Evolutionary conservation across 2,888 invertebrate species (phyloP).

Genomic region (Ypsolopha sequella): DNA sequence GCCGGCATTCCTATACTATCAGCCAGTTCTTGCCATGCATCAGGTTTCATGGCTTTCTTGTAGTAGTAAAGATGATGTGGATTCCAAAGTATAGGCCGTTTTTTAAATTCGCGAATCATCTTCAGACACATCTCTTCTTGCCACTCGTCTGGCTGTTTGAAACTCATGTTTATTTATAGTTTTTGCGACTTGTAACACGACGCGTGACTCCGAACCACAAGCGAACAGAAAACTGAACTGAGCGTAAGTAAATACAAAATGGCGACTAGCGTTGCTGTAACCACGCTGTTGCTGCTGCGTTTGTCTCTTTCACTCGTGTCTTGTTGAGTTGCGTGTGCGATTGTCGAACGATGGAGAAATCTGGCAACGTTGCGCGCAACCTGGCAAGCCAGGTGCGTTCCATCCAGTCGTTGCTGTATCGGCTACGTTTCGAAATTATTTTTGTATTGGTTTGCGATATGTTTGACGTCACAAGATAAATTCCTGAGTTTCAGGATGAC

Average conservation of each 20-base stretch:
- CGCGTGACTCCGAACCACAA: constrained; percentile 16
- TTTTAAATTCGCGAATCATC: constrained; percentile 27
- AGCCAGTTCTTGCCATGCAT: constrained; percentile 26
- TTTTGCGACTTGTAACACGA: constrained; percentile 14
- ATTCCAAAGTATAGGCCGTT: constrained; percentile 28
- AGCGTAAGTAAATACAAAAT: neutral
- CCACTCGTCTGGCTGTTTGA: constrained; percentile 20
- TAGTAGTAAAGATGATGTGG: constrained; percentile 19
- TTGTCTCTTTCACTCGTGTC: neutral
- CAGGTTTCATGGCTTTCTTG: constrained; percentile 21
- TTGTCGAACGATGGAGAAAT: constrained; percentile 1
- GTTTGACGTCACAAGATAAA: neutral
- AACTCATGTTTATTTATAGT: constrained; percentile 14
- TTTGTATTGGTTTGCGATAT: neutral
- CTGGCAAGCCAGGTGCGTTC: neutral
- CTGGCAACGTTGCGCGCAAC: too few species aligned
- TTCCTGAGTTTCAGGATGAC: too few species aligned
- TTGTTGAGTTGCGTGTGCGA: neutral
- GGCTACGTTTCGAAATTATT: neutral
- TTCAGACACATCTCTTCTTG: constrained; percentile 24
- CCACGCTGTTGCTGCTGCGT: constrained; percentile 3
- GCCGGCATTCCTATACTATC: constrained; percentile 14
- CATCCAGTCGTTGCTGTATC: constrained; percentile 10
- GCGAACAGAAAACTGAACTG: constrained; percentile 25
- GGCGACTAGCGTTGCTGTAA: constrained; percentile 6